These are phyloP conservation scores for Sogatella furcifera DNA, from an alignment of 1,140 invertebrate species.

Conservation along the genomic window DNA sequence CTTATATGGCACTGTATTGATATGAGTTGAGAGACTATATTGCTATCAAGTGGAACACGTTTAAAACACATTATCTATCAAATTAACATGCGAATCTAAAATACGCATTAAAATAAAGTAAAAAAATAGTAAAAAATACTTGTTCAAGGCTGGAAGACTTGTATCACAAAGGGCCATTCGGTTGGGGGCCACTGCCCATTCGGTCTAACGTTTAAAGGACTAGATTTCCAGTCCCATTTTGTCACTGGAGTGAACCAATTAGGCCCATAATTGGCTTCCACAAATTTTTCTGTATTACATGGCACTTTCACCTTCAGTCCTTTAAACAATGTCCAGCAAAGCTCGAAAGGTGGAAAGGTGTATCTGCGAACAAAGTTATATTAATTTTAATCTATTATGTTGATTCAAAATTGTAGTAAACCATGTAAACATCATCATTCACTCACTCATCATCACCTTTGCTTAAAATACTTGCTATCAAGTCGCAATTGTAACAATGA, in stretches of 20 bases:
- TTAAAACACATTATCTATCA: too few species aligned
- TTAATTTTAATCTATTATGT: neutral
- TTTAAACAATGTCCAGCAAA: conserved; percentile 48
- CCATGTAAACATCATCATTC: too few species aligned
- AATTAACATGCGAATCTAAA: too few species aligned
- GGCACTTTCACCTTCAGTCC: conserved; percentile 42
- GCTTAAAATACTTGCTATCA: too few species aligned
- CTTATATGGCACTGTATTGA: too few species aligned
- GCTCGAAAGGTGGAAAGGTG: conserved; percentile 41
- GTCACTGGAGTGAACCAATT: conserved; percentile 40
- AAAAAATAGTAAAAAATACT: too few species aligned
- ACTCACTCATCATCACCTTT: too few species aligned
- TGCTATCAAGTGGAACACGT: too few species aligned
- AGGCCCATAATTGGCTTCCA: conserved; percentile 45
- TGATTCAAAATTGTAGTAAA: too few species aligned
- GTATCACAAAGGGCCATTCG: conserved; percentile 41
- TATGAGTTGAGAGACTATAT: too few species aligned
- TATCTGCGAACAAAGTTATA: conserved; percentile 34
- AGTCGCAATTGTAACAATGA: too few species aligned
- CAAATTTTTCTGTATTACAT: conserved; percentile 41
- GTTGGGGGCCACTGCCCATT: conserved; percentile 43
- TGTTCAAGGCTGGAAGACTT: conserved; percentile 26
- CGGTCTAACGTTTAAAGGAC: conserved; percentile 41
- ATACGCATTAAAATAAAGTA: too few species aligned
- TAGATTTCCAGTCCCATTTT: conserved; percentile 47